These are phyloP conservation scores for Chrysaora quinquecirrha DNA, from an alignment of 30 jellyfish, hydroid and myxozoan genomes.

Conservation along the genomic window DNA sequence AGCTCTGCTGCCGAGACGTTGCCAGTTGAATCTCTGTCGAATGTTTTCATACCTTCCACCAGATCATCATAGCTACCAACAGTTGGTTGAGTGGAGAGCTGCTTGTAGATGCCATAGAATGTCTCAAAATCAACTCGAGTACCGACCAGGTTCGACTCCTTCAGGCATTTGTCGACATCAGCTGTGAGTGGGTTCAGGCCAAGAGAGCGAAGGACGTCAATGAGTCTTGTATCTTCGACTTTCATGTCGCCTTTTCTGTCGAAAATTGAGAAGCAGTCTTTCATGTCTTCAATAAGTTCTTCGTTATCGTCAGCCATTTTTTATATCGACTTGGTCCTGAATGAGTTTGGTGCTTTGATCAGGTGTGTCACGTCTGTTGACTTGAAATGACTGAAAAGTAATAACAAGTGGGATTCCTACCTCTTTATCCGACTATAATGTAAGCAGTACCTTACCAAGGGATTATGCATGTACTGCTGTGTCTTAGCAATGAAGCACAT, in stretches of 20 bases:
- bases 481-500: not conserved
- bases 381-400: no score
- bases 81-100: conserved; percentile 64
- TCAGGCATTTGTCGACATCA: conserved; percentile 81
- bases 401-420: no score
- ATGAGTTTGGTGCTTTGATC: no score
- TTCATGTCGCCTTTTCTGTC: conserved; percentile 96
- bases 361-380: no score
- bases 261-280: conserved; percentile 84
- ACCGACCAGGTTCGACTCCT: conserved; percentile 79
- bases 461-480: not conserved
- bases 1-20: conserved; percentile 88
- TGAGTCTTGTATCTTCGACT: conserved; percentile 62
- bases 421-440: no score
- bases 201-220: conserved; percentile 83
- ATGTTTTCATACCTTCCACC: conserved; percentile 94
- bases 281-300: conserved; percentile 87
- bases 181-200: conserved; percentile 88
- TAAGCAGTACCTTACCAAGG: no score
- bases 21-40: conserved; percentile 96
- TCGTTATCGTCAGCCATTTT: conserved; percentile 87
- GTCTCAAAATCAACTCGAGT: conserved; percentile 89
- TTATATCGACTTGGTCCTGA: no score
- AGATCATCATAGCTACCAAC: conserved; percentile 90
- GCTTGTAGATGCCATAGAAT: conserved; percentile 88